Evolutionary conservation across 2,113 vertebrate genomes (phyloP).

Genomic region (Serilophus lunatus): DNA sequence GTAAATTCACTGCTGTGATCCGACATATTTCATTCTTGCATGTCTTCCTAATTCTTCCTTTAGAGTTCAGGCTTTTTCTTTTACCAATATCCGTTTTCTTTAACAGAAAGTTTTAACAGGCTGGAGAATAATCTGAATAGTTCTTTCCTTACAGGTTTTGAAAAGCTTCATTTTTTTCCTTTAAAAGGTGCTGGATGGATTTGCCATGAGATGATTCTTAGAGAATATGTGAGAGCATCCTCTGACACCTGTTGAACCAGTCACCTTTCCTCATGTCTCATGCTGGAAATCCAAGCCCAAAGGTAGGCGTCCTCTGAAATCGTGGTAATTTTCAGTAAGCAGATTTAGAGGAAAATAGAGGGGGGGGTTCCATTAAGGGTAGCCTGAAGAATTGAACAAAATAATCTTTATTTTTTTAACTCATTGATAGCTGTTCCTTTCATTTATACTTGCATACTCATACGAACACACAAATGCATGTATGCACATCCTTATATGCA

Average conservation of each 20-base stretch:
- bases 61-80: background rate
- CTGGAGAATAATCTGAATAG: background rate
- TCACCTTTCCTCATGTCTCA: background rate
- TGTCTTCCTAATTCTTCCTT: background rate
- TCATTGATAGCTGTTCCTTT: background rate
- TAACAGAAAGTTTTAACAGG: background rate
- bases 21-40: background rate
- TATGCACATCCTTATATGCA: background rate
- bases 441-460: background rate
- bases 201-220: background rate
- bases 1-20: background rate
- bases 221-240: background rate
- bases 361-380: background rate
- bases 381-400: background rate
- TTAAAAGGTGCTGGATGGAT: background rate
- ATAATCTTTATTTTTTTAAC: background rate
- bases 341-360: background rate
- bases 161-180: background rate
- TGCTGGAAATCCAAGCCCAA: background rate
- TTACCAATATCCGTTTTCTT: background rate
- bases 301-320: background rate
- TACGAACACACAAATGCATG: background rate
- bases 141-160: background rate
- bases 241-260: background rate
- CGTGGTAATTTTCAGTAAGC: background rate